phyloP scores from a whole-genome alignment of 2,113 vertebrate genomes.

The Dromas ardeola region DNA sequence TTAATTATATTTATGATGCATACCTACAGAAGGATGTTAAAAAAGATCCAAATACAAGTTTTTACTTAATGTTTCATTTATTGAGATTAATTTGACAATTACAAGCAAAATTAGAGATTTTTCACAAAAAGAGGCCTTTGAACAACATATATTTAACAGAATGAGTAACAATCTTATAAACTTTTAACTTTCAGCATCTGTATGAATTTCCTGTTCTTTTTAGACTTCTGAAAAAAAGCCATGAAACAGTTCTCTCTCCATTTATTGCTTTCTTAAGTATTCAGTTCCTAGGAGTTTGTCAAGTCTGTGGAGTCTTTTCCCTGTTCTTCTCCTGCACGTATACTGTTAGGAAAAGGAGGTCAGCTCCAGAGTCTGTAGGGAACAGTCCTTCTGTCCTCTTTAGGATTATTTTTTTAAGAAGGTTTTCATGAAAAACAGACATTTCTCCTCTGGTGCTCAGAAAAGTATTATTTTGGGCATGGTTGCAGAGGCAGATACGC shows the following conservation, averaged over 20 bases:
- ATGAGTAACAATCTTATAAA: no score
- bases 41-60: background rate
- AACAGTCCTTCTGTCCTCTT: background rate
- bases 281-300: background rate
- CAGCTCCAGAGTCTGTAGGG: background rate
- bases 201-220: background rate
- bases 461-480: background rate
- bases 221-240: background rate
- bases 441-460: background rate
- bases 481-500: background rate
- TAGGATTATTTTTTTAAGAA: background rate
- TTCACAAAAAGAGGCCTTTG: background rate
- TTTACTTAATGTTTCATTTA: background rate
- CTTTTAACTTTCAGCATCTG: background rate
- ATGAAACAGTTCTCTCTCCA: background rate
- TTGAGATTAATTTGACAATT: background rate
- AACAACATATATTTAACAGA: background rate
- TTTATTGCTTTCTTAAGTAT: background rate
- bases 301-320: background rate
- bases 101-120: background rate
- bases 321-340: background rate
- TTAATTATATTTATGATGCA: background rate
- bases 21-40: background rate
- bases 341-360: background rate
- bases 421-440: background rate